These are phyloP conservation scores for Ciconia stormi DNA, from an alignment of 2,113 vertebrate species.

Conservation along the genomic window DNA sequence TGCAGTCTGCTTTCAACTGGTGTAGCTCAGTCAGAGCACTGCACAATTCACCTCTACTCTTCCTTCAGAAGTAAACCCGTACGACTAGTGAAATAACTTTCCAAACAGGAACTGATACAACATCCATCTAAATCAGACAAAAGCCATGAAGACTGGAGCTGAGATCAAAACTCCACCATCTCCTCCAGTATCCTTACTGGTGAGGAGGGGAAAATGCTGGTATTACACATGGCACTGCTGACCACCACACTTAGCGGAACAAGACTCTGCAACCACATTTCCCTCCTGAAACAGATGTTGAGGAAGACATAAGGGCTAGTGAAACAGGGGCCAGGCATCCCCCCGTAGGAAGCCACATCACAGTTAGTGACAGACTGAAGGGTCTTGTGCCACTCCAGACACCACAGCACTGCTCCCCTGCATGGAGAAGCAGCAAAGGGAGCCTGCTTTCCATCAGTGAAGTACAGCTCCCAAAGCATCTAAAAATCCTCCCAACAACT, in stretches of 20 bases:
- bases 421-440: not conserved
- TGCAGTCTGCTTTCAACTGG: not conserved
- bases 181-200: not conserved
- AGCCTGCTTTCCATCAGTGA: not conserved
- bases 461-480: not conserved
- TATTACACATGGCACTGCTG: no score
- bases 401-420: accelerated
- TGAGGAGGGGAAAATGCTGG: not conserved
- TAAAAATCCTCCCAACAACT: not conserved
- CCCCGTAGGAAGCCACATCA: accelerated
- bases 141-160: not conserved
- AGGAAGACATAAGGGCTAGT: not conserved
- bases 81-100: not conserved
- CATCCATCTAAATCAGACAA: not conserved
- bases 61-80: not conserved
- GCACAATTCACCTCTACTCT: not conserved
- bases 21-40: not conserved
- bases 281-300: not conserved
- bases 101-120: not conserved
- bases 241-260: accelerated
- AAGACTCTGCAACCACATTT: not conserved
- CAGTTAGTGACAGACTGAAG: not conserved
- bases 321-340: not conserved
- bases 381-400: no score
- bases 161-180: not conserved